Evolutionary conservation across 2,113 vertebrate genomes (phyloP), one percentile per base, ranked within the genome.

Genomic region (Eupsittula cactorum): DNA sequence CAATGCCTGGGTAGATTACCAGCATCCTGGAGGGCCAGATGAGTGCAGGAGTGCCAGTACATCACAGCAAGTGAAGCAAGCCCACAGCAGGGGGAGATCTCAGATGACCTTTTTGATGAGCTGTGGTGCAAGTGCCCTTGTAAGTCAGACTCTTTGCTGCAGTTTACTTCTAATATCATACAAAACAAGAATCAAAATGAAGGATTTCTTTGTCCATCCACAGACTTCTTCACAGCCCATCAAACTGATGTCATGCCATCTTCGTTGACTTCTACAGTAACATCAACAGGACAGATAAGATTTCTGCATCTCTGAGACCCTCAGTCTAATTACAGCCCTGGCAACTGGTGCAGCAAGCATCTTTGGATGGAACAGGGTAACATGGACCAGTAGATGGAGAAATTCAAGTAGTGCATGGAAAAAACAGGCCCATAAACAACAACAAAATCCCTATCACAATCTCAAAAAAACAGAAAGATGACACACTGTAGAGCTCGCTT

Each of bases 171-270:
- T 33, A 78, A 20, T 16, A n/a, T 6, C 44, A 23, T 2, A 28
- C 21, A 82, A 55, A 88, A 17, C n/a, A 60, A 27, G 23, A 86
- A 62, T 33, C 3, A 74, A 64, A 39, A 33, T 25, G 10, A 83
- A 75, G 62, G 62, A 60, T 77, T 91, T 86, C 63, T 62, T 86
- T 62, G 44, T 37, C 53, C 9, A 42, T 13, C 21, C 35, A 55
- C 28, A 65, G 31, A 68, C 25, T 76, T 39, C 52, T 55, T 63
- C 63, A 55, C 37, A 53, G 63, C 35, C 41, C 46, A 25, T 24
- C 37, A 68, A 82, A 88, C 39, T 0, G 0, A 28, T 41, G 29
- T 19, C 14, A 11, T 3, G 27, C 29, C 13, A 5, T 37, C 57
- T 64, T 80, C 39, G n/a, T 3, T 2, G 5, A 31, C 39, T 63